A percentile compares a stretch with the other conserved stretches of the same genome.
Evolutionary conservation across 2,113 vertebrate species (phyloP).

Genomic region (Setophaga kirtlandii): DNA sequence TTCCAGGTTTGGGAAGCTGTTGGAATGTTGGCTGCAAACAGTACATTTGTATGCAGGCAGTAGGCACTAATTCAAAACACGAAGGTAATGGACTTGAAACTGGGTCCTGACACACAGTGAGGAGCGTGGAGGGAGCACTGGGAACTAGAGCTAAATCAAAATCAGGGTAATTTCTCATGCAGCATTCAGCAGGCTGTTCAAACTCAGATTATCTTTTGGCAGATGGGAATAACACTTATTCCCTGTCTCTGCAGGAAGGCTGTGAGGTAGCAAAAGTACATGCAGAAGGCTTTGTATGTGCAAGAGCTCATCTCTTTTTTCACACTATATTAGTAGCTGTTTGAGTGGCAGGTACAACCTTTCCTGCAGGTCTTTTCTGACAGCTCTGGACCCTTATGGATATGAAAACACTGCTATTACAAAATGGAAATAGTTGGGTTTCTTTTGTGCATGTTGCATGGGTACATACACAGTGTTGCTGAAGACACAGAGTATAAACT

Average conservation of each 20-base stretch:
- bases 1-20: neutral
- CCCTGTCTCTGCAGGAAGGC: neutral
- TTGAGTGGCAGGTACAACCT: neutral
- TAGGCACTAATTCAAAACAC: neutral
- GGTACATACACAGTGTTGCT: neutral
- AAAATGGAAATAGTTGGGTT: neutral
- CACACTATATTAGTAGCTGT: neutral
- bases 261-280: neutral
- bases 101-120: neutral
- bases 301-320: neutral
- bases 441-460: neutral
- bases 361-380: slow-evolving; percentile 6
- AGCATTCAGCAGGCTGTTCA: neutral
- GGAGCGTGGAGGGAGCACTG: neutral
- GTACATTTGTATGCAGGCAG: neutral
- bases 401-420: neutral
- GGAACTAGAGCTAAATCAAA: neutral
- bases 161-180: neutral
- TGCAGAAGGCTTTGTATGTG: neutral
- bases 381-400: neutral
- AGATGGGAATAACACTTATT: neutral
- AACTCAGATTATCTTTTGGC: neutral
- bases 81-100: neutral
- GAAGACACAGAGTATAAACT: neutral
- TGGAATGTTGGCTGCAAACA: neutral